A percentile compares a stretch with the other conserved stretches of the same genome.
Evolutionary conservation across 1,140 invertebrate species (phyloP).

Genomic region (Sitophilus oryzae): DNA sequence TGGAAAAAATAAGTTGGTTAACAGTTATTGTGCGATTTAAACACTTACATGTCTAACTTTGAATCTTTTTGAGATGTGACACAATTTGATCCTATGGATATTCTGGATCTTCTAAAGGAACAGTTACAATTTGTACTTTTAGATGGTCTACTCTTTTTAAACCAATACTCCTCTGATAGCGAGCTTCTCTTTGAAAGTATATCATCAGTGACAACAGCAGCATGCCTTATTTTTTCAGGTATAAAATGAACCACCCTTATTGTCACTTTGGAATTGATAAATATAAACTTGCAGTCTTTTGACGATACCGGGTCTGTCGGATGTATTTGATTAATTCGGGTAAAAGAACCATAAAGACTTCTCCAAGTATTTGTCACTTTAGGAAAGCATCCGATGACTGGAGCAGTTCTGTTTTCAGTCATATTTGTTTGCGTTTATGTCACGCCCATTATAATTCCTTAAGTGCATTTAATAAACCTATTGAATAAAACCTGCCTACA

Average conservation of each 20-base stretch:
- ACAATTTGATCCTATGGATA: slow-evolving; percentile 7
- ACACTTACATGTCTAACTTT: slow-evolving; percentile 17
- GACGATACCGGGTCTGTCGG: slow-evolving; percentile 33
- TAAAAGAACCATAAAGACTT: slow-evolving; percentile 30
- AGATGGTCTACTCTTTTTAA: slow-evolving; percentile 39
- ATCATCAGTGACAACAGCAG: slow-evolving; percentile 15
- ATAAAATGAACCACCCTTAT: slow-evolving; percentile 37
- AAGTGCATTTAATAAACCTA: slow-evolving; percentile 12
- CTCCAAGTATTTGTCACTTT: slow-evolving; percentile 34
- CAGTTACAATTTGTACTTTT: slow-evolving; percentile 38
- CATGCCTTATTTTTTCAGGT: slow-evolving; percentile 31
- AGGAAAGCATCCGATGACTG: slow-evolving; percentile 27
- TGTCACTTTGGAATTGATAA: slow-evolving; percentile 31
- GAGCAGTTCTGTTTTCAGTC: slow-evolving; percentile 22
- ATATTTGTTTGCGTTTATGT: slow-evolving; percentile 26
- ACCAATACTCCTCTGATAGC: slow-evolving; percentile 43
- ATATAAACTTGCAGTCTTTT: slow-evolving; percentile 37
- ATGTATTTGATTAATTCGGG: slow-evolving; percentile 32
- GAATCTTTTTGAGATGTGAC: slow-evolving; percentile 8
- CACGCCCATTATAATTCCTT: slow-evolving; percentile 24
- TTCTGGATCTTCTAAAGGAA: slow-evolving; percentile 39
- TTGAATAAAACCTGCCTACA: slow-evolving; percentile 17
- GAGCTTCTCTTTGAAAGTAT: slow-evolving; percentile 31
- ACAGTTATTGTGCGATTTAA: not conserved
- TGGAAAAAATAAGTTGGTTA: slow-evolving; percentile 8